These are phyloP conservation scores for Darevskia mixta DNA, from an alignment of 2,797 vertebrate species.

Conservation along the genomic window DNA sequence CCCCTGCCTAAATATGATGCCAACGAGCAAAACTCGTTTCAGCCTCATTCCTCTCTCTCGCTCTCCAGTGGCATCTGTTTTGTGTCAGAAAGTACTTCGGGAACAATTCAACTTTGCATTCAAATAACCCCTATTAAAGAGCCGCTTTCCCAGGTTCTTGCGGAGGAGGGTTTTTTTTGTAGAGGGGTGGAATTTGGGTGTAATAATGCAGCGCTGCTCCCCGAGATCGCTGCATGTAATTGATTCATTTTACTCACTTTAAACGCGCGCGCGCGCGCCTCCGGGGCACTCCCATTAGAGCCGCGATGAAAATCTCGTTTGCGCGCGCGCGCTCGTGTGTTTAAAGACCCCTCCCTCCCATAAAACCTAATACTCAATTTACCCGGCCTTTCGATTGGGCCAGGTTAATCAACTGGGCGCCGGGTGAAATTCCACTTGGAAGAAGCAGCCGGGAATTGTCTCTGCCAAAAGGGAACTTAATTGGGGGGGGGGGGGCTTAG, in stretches of 20 bases:
- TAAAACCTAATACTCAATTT: constrained; percentile 75
- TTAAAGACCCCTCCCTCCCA: constrained; percentile 73
- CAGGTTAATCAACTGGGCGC: constrained; percentile 68
- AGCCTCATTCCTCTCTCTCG: constrained; percentile 45
- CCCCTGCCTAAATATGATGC: background rate
- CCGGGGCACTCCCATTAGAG: constrained; percentile 52
- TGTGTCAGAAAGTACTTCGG: constrained; percentile 69
- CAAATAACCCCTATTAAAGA: constrained; percentile 74
- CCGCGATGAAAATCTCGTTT: constrained; percentile 72
- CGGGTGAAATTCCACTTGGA: constrained; percentile 61
- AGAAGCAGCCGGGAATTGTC: constrained; percentile 58
- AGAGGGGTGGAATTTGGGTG: constrained; percentile 36
- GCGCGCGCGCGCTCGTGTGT: background rate
- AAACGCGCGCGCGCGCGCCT: constrained; percentile 40
- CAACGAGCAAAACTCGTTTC: constrained; percentile 60
- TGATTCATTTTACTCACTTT: constrained; percentile 50
- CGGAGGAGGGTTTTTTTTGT: constrained; percentile 41
- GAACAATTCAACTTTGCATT: constrained; percentile 69
- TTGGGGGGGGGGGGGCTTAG: constrained; percentile 58
- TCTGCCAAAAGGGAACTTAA: constrained; percentile 49
- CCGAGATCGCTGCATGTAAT: constrained; percentile 49
- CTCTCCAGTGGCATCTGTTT: constrained; percentile 69
- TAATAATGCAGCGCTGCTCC: constrained; percentile 67
- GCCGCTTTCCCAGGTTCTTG: constrained; percentile 66
- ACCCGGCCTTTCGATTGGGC: constrained; percentile 74